phyloP scores from a whole-genome alignment of 92 coral and sea anemone genomes.

The Paramuricea clavata region DNA sequence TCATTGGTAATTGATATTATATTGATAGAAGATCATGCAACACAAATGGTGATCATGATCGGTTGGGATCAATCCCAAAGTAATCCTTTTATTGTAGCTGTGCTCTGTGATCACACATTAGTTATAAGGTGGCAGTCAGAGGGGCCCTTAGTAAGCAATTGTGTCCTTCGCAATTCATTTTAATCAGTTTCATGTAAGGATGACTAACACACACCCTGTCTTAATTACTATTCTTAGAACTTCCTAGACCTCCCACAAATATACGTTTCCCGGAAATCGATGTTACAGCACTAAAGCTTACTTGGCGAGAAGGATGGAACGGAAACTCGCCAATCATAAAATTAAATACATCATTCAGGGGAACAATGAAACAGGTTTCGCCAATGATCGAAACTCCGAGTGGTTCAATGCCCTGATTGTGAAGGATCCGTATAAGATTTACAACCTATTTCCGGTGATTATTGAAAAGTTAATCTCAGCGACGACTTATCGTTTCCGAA shows the following conservation, averaged over 20 bases:
- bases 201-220: too few species aligned
- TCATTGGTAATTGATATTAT: not conserved
- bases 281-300: slow-evolving; percentile 78
- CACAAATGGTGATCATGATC: too few species aligned
- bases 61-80: too few species aligned
- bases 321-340: slow-evolving; percentile 90
- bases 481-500: slow-evolving; percentile 87
- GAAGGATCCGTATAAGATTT: slow-evolving; percentile 73
- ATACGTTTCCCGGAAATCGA: slow-evolving; percentile 75
- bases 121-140: too few species aligned
- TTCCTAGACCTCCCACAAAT: slow-evolving; percentile 80
- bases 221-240: slow-evolving; percentile 66
- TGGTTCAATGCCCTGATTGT: slow-evolving; percentile 80
- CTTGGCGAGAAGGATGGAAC: slow-evolving; percentile 86
- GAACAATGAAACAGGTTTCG: slow-evolving; percentile 89
- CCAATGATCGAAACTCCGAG: slow-evolving; percentile 71
- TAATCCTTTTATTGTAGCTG: too few species aligned
- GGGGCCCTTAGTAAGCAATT: too few species aligned
- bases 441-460: slow-evolving; percentile 77
- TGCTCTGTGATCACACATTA: too few species aligned
- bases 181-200: too few species aligned
- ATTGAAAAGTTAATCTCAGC: slow-evolving; percentile 80
- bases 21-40: not conserved
- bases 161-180: too few species aligned
- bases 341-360: slow-evolving; percentile 84